Base-by-base conservation (phyloP, 2,113 vertebrate species). In the Orthonyx spaldingii region DNA sequence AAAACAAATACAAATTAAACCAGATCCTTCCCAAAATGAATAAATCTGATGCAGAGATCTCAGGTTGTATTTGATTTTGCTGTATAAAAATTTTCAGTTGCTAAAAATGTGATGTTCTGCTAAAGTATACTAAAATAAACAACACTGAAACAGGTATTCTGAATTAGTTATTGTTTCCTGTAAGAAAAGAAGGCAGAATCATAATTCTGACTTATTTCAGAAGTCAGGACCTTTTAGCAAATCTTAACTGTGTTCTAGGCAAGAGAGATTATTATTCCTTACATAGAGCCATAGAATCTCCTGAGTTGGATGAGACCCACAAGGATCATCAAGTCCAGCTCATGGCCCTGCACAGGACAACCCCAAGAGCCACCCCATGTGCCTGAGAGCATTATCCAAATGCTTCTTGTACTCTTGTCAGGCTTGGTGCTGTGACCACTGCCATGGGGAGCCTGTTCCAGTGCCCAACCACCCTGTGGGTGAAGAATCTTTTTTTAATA, bases 401-500 rank as follows among this genome's bases (percentile, higher is more conserved):
- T 1, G 0, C 3, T 55, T 41, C 15, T 74, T 37, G 14, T 55
- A 7, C 27, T 89, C 59, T 50, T 50, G 50, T 1, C 44, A 3
- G 61, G 17, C 24, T 35, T 76, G 11, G 17, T 35, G 63, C n/a
- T 68, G n/a, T 41, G 30, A n/a, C 13, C 23, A 39, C 21, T 11
- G 0, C n/a, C 16, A 20, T 68, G 30, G 11, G 5, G 6, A 83
- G 26, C 13, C 30, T 47, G 30, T 55, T 41, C 15, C 47, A 55
- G n/a, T 7, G 30, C 9, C 26, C n/a, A 61, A 8, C 0, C 24
- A 19, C 24, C 10, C 15, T 26, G 17, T 42, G 2, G 8, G 11
- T 7, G 41, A 68, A 83, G 17, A 47, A 61, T 20, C 3, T 9
- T 76, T 47, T 35, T 22, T 14, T 42, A 17, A 61, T 23, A 33